Evolutionary conservation across 2,113 vertebrate genomes (phyloP).

Genomic region (Mugil cephalus): DNA sequence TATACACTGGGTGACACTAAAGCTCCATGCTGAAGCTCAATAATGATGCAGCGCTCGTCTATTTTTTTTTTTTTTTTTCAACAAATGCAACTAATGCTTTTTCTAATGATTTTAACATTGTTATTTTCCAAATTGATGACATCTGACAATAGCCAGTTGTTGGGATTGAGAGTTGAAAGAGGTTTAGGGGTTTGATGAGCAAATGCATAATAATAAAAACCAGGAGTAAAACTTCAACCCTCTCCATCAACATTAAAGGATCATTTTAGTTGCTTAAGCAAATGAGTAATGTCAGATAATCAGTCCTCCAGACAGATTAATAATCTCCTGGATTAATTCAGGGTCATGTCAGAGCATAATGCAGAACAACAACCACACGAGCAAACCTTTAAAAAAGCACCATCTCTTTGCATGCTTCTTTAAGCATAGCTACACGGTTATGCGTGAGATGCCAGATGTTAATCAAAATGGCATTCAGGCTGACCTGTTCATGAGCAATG

Average conservation of each 20-base stretch:
- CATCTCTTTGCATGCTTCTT: not conserved
- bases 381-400: not conserved
- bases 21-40: slow-evolving; percentile 17
- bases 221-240: not conserved
- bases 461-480: not conserved
- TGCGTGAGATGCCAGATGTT: slow-evolving; percentile 13
- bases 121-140: not conserved
- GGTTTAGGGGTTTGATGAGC: not conserved
- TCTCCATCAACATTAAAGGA: not conserved
- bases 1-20: slow-evolving; percentile 26
- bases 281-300: slow-evolving; percentile 2
- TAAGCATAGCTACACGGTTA: not conserved
- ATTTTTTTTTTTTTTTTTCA: not conserved
- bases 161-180: not conserved
- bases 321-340: not conserved
- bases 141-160: not conserved
- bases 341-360: not conserved
- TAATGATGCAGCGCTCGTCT: not conserved
- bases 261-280: slow-evolving; percentile 12
- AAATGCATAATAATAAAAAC: not conserved
- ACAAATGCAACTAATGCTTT: not conserved
- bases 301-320: slow-evolving; percentile 3
- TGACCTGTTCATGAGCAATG: not conserved
- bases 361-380: not conserved
- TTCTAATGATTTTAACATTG: too few species aligned